Conservation (phyloP, 2,888 invertebrate genomes). For the Fragum sueziense region DNA sequence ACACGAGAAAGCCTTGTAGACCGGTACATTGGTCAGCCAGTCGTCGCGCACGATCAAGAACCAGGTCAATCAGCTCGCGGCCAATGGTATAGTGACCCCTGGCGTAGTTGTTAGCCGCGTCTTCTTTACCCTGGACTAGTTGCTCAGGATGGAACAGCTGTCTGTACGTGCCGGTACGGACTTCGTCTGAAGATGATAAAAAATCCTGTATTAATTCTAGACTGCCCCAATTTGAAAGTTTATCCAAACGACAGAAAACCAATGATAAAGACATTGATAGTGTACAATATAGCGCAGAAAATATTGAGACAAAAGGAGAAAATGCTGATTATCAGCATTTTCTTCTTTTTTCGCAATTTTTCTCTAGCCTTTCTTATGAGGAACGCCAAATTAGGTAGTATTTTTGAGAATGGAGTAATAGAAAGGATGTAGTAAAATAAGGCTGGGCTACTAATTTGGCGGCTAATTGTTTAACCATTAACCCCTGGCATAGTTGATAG, state of each 20-base stretch:
- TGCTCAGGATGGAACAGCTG: constrained; percentile 22
- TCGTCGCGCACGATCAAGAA: constrained; percentile 22
- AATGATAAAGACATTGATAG: background rate
- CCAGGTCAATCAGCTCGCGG: constrained; percentile 31
- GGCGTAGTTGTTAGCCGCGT: constrained; percentile 44
- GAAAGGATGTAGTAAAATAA: too few species aligned
- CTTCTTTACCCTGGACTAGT: constrained; percentile 37
- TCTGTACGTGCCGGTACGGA: constrained; percentile 33
- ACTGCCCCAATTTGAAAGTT: background rate
- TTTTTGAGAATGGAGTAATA: too few species aligned
- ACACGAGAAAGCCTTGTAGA: constrained; percentile 51
- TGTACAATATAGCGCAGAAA: background rate
- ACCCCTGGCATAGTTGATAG: constrained; percentile 43
- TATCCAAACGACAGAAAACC: background rate
- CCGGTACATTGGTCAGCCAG: constrained; percentile 78
- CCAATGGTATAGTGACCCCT: constrained; percentile 45
- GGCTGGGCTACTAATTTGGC: constrained; percentile 29
- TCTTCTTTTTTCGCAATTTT: too few species aligned
- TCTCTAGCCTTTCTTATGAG: too few species aligned
- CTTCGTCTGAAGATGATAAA: constrained; percentile 31
- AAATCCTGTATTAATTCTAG: background rate
- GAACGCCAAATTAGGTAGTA: background rate
- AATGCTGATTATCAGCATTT: too few species aligned
- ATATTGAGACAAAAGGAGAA: too few species aligned
- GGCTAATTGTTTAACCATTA: constrained; percentile 40